phyloP scores from a whole-genome alignment of 92 coral and sea anemone genomes.

The Parazoanthus swiftii region DNA sequence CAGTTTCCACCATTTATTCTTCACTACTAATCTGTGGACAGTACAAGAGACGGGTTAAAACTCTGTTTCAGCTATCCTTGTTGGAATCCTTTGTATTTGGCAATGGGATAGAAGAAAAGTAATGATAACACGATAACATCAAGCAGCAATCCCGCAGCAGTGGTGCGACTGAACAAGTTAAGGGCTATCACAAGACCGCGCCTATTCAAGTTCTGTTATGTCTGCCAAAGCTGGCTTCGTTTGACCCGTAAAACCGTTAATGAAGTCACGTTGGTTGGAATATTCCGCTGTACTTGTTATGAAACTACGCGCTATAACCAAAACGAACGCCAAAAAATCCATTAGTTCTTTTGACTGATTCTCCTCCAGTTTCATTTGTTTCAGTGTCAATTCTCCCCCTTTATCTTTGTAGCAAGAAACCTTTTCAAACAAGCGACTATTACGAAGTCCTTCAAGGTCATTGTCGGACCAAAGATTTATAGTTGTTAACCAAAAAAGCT shows the following conservation, averaged over 20 bases:
- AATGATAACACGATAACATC: not conserved
- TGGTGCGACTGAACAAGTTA: not conserved
- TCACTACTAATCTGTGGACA: not conserved
- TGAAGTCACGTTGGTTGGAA: not conserved
- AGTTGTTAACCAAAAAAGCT: constrained; percentile 9
- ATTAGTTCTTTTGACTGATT: not conserved
- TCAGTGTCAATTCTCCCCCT: not conserved
- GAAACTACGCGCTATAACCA: constrained; percentile 3
- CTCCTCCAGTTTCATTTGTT: not conserved
- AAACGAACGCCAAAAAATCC: not conserved
- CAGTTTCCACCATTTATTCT: no score
- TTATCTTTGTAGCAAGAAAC: not conserved
- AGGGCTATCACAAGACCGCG: not conserved
- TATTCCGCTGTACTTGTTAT: not conserved
- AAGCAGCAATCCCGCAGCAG: not conserved
- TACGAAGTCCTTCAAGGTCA: not conserved
- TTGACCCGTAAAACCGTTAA: not conserved
- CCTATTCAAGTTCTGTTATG: constrained; percentile 34
- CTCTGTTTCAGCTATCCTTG: no score
- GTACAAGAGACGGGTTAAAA: not conserved
- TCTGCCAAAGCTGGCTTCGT: constrained; percentile 5
- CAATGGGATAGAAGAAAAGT: not conserved
- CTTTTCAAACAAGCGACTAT: not conserved
- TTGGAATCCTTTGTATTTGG: not conserved
- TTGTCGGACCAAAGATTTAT: constrained; percentile 1